These are phyloP conservation scores for Sclerurus mexicanus DNA, from an alignment of 2,113 vertebrate species.

Conservation along the genomic window DNA sequence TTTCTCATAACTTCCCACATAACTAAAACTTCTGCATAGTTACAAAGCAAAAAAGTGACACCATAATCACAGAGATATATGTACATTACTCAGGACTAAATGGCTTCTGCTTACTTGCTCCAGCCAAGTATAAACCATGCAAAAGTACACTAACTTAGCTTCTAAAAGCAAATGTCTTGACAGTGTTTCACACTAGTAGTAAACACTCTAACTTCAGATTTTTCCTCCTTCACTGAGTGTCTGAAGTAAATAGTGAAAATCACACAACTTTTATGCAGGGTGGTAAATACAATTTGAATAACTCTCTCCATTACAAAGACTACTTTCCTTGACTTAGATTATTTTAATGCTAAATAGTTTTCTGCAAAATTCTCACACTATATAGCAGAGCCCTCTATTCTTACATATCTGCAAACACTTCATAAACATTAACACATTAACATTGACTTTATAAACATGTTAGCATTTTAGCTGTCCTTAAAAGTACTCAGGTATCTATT, in stretches of 20 bases:
- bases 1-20: constrained; percentile 34
- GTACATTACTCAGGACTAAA: constrained; percentile 6
- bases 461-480: background rate
- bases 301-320: background rate
- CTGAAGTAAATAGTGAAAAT: background rate
- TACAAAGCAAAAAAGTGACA: constrained; percentile 33
- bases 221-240: background rate
- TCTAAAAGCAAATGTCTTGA: background rate
- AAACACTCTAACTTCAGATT: background rate
- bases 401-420: background rate
- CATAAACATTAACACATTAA: background rate
- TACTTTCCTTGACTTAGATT: background rate
- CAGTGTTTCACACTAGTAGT: background rate
- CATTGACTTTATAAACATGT: background rate
- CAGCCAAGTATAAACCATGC: constrained; percentile 8
- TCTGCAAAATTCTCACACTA: background rate
- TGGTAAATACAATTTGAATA: background rate
- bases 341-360: background rate
- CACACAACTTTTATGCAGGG: background rate
- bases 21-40: constrained; percentile 51
- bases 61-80: background rate
- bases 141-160: constrained; percentile 9
- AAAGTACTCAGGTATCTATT: background rate
- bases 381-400: background rate
- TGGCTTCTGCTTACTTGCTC: constrained; percentile 33